These are phyloP conservation scores for Myxocyprinus asiaticus DNA, from an alignment of 2,113 vertebrate species.

Conservation along the genomic window DNA sequence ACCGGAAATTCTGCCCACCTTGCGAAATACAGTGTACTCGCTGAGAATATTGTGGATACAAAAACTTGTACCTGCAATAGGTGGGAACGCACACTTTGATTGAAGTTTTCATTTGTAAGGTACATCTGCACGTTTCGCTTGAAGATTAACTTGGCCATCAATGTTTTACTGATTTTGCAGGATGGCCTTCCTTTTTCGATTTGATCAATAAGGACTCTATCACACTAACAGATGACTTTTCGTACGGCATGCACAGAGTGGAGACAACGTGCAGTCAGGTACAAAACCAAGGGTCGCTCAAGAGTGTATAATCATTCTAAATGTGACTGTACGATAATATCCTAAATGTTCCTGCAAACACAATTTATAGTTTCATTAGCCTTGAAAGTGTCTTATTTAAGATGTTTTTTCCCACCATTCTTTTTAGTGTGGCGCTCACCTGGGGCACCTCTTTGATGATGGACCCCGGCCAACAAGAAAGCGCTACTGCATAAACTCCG, in stretches of 20 bases:
- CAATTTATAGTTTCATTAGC: background rate
- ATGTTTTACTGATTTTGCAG: constrained; percentile 65
- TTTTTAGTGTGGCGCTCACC: constrained; percentile 89
- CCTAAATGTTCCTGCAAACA: too few relatives aligned
- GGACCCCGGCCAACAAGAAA: constrained; percentile 92
- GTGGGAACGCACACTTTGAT: too few relatives aligned
- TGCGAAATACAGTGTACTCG: too few relatives aligned
- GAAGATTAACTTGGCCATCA: background rate
- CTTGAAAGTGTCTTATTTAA: background rate
- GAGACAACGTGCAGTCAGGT: constrained; percentile 95
- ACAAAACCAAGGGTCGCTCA: background rate
- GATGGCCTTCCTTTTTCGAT: constrained; percentile 96
- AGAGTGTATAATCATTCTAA: background rate
- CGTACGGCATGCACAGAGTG: constrained; percentile 91
- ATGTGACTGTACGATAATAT: too few relatives aligned
- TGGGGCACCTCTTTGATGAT: constrained; percentile 96
- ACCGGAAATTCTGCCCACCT: too few relatives aligned
- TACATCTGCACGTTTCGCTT: background rate
- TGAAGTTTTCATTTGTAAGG: background rate
- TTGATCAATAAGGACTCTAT: constrained; percentile 82
- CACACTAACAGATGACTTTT: constrained; percentile 83
- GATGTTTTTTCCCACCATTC: background rate
- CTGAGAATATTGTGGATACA: too few relatives aligned
- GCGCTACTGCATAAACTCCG: constrained; percentile 96
- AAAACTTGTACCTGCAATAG: too few relatives aligned